Evolutionary conservation across 2,113 vertebrate genomes (phyloP).

Genomic region (Hydrolagus affinis): DNA sequence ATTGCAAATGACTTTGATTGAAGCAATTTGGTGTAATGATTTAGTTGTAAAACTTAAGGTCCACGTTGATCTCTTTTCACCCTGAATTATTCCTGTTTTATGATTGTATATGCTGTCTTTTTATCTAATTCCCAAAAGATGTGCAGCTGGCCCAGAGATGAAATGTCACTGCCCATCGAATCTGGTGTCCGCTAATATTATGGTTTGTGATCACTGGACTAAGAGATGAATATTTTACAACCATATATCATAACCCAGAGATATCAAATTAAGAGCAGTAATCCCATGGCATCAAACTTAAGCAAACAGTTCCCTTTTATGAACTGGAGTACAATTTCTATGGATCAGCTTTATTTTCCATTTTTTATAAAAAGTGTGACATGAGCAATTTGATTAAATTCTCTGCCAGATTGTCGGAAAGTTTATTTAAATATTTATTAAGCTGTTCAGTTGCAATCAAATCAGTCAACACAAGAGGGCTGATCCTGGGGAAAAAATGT

Average conservation of each 20-base stretch:
- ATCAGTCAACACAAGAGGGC: background rate
- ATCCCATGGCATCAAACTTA: background rate
- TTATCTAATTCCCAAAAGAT: background rate
- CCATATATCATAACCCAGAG: background rate
- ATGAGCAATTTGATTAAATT: background rate
- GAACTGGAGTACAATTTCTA: background rate
- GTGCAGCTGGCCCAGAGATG: background rate
- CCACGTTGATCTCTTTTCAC: too few species aligned
- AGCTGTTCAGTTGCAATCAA: background rate
- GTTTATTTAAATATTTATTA: constrained; percentile 9
- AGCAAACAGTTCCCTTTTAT: background rate
- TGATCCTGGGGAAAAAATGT: background rate
- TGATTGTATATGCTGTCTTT: background rate
- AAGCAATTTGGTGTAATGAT: too few species aligned
- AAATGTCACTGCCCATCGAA: background rate
- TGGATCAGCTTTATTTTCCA: too few species aligned
- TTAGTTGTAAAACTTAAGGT: too few species aligned
- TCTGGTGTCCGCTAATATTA: background rate
- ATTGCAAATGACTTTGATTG: too few species aligned
- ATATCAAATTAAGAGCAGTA: background rate
- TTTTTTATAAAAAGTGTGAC: background rate
- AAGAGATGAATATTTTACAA: background rate
- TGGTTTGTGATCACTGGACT: background rate
- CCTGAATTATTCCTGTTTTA: too few species aligned
- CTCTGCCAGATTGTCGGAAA: background rate